phyloP scores from a whole-genome alignment of 2,888 invertebrate species.

The Sussaba pulchella region DNA sequence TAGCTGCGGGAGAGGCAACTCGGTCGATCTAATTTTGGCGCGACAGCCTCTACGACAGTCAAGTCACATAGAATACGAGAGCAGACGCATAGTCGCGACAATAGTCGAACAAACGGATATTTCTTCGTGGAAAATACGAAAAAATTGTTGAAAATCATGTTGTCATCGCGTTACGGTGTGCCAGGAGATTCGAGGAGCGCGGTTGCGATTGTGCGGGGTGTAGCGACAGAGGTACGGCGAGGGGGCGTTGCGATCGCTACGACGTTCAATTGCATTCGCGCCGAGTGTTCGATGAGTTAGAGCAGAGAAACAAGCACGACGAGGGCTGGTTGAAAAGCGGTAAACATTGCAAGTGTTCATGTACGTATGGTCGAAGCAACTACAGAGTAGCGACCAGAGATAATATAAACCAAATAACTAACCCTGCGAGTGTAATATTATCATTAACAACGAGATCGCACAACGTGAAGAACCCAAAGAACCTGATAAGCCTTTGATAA shows the following conservation, averaged over 20 bases:
- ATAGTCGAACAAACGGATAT: constrained; percentile 11
- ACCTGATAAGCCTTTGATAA: no score
- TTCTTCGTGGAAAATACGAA: background rate
- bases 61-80: background rate
- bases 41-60: constrained; percentile 45
- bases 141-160: constrained; percentile 41
- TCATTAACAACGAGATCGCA: no score
- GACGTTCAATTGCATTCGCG: constrained; percentile 7
- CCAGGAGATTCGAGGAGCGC: constrained; percentile 44
- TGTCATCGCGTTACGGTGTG: constrained; percentile 37
- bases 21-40: constrained; percentile 64
- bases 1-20: constrained; percentile 15
- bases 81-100: constrained; percentile 12
- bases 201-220: constrained; percentile 10
- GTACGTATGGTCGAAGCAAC: no score
- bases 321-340: background rate
- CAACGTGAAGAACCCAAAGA: no score
- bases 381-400: no score
- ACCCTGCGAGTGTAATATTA: no score
- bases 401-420: no score
- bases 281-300: constrained; percentile 29
- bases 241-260: constrained; percentile 1
- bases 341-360: background rate
- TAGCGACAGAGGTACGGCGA: constrained; percentile 11
- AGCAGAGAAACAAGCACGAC: background rate